These are phyloP conservation scores for Smittia aterrima DNA, from an alignment of 2,888 invertebrate species.

Conservation along the genomic window DNA sequence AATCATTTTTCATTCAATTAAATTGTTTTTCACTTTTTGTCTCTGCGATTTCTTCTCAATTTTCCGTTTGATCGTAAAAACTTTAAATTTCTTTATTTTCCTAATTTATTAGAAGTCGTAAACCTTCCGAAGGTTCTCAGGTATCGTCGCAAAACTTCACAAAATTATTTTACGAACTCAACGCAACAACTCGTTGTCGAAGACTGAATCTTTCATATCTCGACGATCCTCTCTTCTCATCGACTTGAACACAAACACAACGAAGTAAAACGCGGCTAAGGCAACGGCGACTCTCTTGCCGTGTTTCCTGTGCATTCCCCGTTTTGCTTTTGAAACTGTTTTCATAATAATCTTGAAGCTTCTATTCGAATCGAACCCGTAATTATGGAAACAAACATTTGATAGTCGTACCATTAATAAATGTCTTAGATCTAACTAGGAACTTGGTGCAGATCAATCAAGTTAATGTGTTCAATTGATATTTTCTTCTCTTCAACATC, in stretches of 20 bases:
- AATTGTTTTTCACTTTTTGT: not conserved
- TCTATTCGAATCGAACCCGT: not conserved
- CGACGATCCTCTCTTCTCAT: not conserved
- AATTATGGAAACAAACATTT: not conserved
- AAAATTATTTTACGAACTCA: not conserved
- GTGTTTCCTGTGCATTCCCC: too few species aligned
- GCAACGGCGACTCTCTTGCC: too few species aligned
- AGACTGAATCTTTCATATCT: not conserved
- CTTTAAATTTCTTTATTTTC: not conserved
- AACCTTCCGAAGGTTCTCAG: too few species aligned
- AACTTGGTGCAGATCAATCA: not conserved
- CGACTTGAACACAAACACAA: not conserved
- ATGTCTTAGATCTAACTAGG: not conserved
- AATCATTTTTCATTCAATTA: not conserved
- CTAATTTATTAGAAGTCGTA: not conserved
- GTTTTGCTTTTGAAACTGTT: too few species aligned
- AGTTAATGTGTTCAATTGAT: not conserved
- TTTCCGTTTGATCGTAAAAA: not conserved
- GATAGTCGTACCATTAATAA: not conserved
- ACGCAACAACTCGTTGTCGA: not conserved
- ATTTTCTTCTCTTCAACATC: not conserved
- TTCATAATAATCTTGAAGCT: too few species aligned
- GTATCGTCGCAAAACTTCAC: not conserved
- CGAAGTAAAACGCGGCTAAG: too few species aligned
- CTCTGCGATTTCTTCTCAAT: not conserved